Percentiles rank a stretch among this genome's conserved stretches.
Conservation (phyloP, 2,888 invertebrate species). For the Drosophila suboccidentalis region DNA sequence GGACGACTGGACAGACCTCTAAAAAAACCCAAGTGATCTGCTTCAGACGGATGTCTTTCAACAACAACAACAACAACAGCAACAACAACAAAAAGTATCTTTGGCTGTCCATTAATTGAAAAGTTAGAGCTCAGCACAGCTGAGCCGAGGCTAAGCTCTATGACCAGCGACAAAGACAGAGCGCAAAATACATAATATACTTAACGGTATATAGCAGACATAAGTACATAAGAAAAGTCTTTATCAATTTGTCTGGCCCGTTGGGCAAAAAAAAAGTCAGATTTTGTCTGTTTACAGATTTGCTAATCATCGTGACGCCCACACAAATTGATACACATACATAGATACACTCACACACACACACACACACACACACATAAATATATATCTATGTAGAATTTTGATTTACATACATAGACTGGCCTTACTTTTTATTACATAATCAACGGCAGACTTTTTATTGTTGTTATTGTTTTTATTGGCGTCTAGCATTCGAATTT, state of each 20-base stretch:
- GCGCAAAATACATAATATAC: constrained; percentile 32
- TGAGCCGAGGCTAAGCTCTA: constrained; percentile 17
- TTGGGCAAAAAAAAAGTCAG: constrained; percentile 19
- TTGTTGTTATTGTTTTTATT: constrained; percentile 47
- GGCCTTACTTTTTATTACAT: constrained; percentile 63
- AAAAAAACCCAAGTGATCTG: constrained; percentile 6
- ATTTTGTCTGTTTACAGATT: constrained; percentile 36
- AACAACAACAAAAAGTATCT: constrained; percentile 2
- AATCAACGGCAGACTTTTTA: constrained; percentile 46
- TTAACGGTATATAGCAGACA: constrained; percentile 12
- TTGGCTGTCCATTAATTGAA: constrained; percentile 26
- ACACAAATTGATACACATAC: constrained; percentile 26
- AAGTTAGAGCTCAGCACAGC: constrained; percentile 35
- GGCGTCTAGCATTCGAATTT: constrained; percentile 55
- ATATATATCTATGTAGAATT: constrained; percentile 25
- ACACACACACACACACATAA: constrained; percentile 7
- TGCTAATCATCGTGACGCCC: constrained; percentile 66
- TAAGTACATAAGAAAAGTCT: constrained; percentile 23
- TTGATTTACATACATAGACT: constrained; percentile 55
- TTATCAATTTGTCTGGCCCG: constrained; percentile 35
- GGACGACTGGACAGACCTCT: background rate
- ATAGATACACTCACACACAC: too few relatives aligned
- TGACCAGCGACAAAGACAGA: background rate
- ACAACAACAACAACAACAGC: constrained; percentile 1
- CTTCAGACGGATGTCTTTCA: constrained; percentile 32